Conservation (phyloP, 1,140 invertebrate species). For the Steinernema khuongi region DNA sequence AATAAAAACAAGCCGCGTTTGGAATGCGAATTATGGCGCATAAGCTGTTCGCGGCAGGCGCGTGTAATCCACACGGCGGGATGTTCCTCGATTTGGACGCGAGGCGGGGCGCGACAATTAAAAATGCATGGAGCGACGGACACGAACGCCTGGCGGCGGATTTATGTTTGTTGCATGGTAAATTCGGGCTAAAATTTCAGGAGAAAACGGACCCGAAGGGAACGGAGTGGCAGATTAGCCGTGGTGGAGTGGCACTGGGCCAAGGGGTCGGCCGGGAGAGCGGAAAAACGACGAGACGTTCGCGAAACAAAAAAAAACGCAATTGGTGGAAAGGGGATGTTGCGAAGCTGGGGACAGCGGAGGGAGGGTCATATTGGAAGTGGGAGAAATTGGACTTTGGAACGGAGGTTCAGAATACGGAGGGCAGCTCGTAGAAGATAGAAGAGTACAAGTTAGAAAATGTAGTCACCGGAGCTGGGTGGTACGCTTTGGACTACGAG, state of each 20-base stretch:
- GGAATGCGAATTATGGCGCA: background rate
- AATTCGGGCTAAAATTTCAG: background rate
- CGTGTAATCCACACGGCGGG: background rate
- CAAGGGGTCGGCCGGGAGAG: background rate
- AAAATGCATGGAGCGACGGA: background rate
- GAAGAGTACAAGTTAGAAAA: no score
- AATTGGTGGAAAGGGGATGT: background rate
- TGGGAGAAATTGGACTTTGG: no score
- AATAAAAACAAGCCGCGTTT: background rate
- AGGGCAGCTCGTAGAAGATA: no score
- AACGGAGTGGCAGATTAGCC: constrained; percentile 6
- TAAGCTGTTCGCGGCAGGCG: background rate
- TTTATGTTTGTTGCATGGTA: background rate
- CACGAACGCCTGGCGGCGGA: background rate
- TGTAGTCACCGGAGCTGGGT: no score
- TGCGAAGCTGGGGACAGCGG: no score
- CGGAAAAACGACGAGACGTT: background rate
- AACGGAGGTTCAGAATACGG: no score
- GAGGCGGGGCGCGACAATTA: no score
- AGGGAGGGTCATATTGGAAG: no score
- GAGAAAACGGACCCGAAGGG: background rate
- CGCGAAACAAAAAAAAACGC: background rate
- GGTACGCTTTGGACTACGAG: no score
- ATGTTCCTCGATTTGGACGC: background rate
- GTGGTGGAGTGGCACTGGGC: background rate